Evolutionary conservation across 2,113 vertebrate genomes (phyloP).

Genomic region (Microtus richardsoni): DNA sequence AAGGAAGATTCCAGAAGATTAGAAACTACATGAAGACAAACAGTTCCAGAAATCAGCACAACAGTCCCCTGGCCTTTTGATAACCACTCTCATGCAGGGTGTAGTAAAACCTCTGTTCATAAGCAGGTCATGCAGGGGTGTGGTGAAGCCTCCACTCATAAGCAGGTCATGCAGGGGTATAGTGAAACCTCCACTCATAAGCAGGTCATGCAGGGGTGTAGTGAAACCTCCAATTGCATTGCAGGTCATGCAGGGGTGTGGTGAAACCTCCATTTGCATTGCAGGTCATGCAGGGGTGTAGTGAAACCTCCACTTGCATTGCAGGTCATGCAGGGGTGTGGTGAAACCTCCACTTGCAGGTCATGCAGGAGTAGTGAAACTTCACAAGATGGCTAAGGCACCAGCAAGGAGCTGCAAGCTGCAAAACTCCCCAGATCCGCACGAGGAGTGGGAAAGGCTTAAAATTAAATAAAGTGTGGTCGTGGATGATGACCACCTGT

Average conservation of each 20-base stretch:
- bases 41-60: not conserved
- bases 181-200: not conserved
- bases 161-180: not conserved
- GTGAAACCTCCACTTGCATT: too few relatives aligned
- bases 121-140: too few relatives aligned
- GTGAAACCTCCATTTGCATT: not conserved
- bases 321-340: not conserved
- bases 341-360: not conserved
- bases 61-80: not conserved
- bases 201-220: too few relatives aligned
- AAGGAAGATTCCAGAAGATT: not conserved
- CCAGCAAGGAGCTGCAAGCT: not conserved
- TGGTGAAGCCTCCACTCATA: not conserved
- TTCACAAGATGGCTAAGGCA: not conserved
- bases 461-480: not conserved
- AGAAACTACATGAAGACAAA: not conserved
- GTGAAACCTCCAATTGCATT: too few relatives aligned
- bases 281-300: not conserved
- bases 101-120: not conserved
- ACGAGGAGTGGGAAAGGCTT: not conserved
- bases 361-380: not conserved
- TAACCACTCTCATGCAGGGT: not conserved
- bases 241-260: too few relatives aligned
- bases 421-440: not conserved
- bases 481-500: not conserved